phyloP scores from a whole-genome alignment of 2,113 vertebrate species.

The Vulpes vulpes region DNA sequence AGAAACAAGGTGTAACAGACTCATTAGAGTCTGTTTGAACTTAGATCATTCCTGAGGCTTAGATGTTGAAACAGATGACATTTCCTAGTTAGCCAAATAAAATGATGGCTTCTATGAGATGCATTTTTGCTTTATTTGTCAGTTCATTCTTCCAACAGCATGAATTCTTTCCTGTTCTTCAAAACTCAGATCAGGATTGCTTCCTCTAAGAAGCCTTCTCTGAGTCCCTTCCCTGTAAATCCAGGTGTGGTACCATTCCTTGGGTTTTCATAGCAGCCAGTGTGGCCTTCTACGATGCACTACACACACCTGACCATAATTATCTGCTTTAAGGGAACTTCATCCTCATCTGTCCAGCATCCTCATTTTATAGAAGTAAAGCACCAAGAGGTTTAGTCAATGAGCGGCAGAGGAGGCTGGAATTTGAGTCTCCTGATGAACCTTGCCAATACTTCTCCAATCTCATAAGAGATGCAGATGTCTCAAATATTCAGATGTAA shows the following conservation, averaged over 20 bases:
- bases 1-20: neutral
- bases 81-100: neutral
- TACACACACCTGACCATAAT: neutral
- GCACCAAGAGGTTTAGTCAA: neutral
- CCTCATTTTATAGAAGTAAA: constrained; percentile 1
- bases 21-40: neutral
- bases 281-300: neutral
- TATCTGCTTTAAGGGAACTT: neutral
- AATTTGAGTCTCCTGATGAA: neutral
- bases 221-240: neutral
- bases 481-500: neutral
- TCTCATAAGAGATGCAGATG: neutral
- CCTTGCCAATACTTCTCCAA: neutral
- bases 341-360: neutral
- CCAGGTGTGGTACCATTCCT: neutral
- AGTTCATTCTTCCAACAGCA: neutral
- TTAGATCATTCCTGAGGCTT: neutral
- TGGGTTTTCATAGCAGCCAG: neutral
- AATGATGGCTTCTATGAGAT: neutral
- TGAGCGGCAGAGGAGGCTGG: neutral
- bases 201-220: neutral
- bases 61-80: neutral
- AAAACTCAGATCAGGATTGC: neutral
- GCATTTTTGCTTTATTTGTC: neutral
- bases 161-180: neutral